Evolutionary conservation across 2,888 invertebrate species (phyloP), one percentile per base, ranked within the genome.

Genomic region (Folsomia candida): DNA sequence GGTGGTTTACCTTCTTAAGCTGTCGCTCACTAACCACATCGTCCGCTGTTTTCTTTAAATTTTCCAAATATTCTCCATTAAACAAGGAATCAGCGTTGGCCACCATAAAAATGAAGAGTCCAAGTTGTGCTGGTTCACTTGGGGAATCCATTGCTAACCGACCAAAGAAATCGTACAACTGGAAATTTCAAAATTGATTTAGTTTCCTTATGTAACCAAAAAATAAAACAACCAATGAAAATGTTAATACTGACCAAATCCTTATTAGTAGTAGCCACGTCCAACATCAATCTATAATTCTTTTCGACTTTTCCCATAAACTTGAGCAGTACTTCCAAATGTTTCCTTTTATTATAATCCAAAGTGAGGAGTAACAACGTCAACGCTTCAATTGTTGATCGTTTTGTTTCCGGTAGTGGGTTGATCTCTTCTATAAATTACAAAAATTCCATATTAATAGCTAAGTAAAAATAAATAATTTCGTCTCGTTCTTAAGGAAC

Each of bases 221-320:
- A n/a, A n/a, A n/a, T n/a, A n/a, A n/a, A n/a, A n/a, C n/a, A n/a
- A n/a, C n/a, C n/a, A n/a, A n/a, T n/a, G n/a, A n/a, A n/a, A n/a
- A 37, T 37, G 37, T 37, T 37, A 37, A 37, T 37, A 37, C 74
- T 76, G 70, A 79, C 79, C 61, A 79, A 68, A 9, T 74, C 75
- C 25, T 78, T 60, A 9, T 76, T 77, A 2, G 76, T 70, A 28
- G 73, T 66, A 18, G 76, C 76, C 14, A 78, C 78, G 68, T 79
- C 79, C 57, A 79, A 51, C 74, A 74, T 77, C 2, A 79, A 69
- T 29, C 76, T 79, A 18, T 76, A 75, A 69, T 78, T 78, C 51
- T 63, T 68, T 2, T 76, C 73, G 18, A 74, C 69, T 66, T 78
- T 76, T 9, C 73, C 57, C 79, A 79, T 79, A 26, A 74, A 78